Evolutionary conservation across 1,140 invertebrate species (phyloP).

Genomic region (Steinernema feltiae): DNA sequence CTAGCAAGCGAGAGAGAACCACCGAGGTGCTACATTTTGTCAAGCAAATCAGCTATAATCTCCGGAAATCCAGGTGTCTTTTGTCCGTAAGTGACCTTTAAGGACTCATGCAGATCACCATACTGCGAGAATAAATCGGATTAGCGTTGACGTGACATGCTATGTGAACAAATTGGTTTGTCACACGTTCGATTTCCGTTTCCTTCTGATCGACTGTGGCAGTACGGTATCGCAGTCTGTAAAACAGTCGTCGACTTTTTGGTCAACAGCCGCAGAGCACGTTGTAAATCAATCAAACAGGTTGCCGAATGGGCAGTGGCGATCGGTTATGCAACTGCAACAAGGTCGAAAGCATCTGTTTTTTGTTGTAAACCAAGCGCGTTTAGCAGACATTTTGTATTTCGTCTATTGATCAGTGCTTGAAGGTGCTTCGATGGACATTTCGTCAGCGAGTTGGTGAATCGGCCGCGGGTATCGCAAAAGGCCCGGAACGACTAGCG

Average conservation of each 20-base stretch:
- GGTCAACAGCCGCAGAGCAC: neutral
- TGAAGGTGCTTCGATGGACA: neutral
- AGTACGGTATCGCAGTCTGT: neutral
- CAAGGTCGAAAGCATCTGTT: neutral
- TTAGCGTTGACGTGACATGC: neutral
- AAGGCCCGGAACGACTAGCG: neutral
- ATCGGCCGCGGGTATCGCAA: neutral
- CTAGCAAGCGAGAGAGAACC: neutral
- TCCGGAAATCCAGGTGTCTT: neutral
- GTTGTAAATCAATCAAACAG: constrained; percentile 2
- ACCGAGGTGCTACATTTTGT: neutral
- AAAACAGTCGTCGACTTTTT: neutral
- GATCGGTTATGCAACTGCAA: neutral
- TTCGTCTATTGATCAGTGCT: neutral
- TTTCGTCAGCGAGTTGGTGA: neutral
- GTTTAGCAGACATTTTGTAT: neutral
- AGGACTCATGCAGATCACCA: neutral
- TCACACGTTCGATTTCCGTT: neutral
- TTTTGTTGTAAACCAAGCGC: neutral
- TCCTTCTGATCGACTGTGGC: neutral
- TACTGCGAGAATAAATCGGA: neutral
- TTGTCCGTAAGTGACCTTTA: constrained; percentile 2
- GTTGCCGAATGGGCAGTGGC: neutral
- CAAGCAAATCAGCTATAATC: neutral
- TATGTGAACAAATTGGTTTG: neutral